A percentile compares a stretch with the other conserved stretches of the same genome.
phyloP scores from a whole-genome alignment of 2,113 vertebrate species.

The Globicephala melas region DNA sequence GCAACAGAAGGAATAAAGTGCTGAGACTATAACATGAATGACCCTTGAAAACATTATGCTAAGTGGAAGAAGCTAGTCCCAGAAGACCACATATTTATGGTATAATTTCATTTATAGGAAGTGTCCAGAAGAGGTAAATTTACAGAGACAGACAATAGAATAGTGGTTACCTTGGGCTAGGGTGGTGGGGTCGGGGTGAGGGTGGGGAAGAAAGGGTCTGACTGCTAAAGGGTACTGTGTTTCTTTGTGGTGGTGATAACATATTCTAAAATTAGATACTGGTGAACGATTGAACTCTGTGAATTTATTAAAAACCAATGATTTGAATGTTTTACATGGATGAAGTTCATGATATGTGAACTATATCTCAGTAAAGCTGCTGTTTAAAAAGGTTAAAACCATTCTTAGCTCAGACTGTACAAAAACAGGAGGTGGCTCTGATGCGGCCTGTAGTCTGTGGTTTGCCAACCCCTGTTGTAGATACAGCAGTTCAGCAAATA shows the following conservation, averaged over 20 bases:
- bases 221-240: background rate
- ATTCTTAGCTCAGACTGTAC: background rate
- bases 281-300: background rate
- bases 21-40: background rate
- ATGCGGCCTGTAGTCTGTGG: background rate
- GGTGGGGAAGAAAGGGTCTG: background rate
- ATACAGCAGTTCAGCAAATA: background rate
- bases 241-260: background rate
- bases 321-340: background rate
- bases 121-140: background rate
- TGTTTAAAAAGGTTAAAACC: background rate
- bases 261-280: background rate
- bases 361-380: background rate
- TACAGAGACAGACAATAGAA: background rate
- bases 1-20: background rate
- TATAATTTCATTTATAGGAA: background rate
- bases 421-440: background rate
- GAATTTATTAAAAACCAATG: background rate
- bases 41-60: background rate
- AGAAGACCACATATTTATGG: background rate
- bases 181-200: background rate
- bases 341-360: background rate
- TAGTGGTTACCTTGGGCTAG: background rate
- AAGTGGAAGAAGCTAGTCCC: background rate
- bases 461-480: background rate